A percentile compares a stretch with the other conserved stretches of the same genome.
phyloP scores from a whole-genome alignment of 2,113 vertebrate genomes.

The Prinia subflava region DNA sequence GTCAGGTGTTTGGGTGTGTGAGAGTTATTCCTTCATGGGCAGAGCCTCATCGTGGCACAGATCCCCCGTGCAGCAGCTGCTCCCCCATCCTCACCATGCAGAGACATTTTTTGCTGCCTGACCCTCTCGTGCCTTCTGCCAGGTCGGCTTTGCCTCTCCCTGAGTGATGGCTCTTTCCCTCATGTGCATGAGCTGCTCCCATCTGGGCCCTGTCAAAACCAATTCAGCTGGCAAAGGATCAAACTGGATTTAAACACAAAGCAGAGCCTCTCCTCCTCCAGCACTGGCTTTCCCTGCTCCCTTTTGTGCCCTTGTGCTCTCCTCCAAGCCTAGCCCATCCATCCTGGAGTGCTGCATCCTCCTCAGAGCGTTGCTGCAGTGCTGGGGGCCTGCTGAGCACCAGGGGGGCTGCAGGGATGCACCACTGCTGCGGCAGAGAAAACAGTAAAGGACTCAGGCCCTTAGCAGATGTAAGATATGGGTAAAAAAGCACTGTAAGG shows the following conservation, averaged over 20 bases:
- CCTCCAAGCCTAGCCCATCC: not conserved
- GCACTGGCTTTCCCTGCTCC: not conserved
- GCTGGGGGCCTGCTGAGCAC: not conserved
- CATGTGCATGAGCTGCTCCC: not conserved
- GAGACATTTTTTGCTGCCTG: not conserved
- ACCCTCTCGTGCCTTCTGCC: constrained; percentile 13
- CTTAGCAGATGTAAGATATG: not conserved
- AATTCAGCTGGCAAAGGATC: not conserved
- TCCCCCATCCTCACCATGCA: not conserved
- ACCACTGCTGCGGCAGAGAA: not conserved
- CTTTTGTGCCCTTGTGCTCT: not conserved
- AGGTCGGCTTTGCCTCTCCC: not conserved
- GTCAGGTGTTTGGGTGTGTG: not conserved
- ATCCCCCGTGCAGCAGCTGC: not conserved
- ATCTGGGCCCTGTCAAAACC: constrained; percentile 16
- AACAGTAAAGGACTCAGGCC: not conserved
- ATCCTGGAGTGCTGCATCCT: not conserved
- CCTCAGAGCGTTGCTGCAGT: accelerated
- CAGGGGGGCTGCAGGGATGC: not conserved
- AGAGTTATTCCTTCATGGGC: not conserved
- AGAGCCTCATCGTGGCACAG: not conserved
- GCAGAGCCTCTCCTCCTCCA: not conserved
- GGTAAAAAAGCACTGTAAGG: not conserved
- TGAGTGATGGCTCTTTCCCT: not conserved
- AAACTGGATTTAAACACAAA: not conserved